These are phyloP conservation scores for Choristoneura rosaceana DNA, from an alignment of 2,888 invertebrate genomes.

Conservation along the genomic window DNA sequence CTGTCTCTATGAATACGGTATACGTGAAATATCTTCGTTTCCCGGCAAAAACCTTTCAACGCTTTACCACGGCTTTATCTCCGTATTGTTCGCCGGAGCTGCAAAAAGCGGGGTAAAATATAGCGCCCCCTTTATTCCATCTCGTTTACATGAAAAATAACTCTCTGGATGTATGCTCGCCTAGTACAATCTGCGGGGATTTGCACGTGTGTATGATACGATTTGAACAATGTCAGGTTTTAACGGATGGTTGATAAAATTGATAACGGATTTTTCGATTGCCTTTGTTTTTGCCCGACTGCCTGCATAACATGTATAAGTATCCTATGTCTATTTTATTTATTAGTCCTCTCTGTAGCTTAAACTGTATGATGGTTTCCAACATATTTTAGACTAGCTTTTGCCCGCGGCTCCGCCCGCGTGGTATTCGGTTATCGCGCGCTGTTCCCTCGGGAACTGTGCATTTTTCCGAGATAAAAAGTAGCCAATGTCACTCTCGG, in stretches of 20 bases:
- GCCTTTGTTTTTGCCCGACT: not conserved
- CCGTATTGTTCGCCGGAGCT: constrained; percentile 21
- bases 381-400: too few species aligned
- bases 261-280: constrained; percentile 2
- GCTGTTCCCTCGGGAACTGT: too few species aligned
- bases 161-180: constrained; percentile 37
- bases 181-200: constrained; percentile 30
- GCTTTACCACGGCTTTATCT: constrained; percentile 29
- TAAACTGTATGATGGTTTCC: too few species aligned
- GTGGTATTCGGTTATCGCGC: too few species aligned
- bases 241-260: not conserved
- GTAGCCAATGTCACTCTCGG: too few species aligned
- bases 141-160: constrained; percentile 43
- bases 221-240: constrained; percentile 4
- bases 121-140: constrained; percentile 33
- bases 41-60: constrained; percentile 34
- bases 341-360: too few species aligned
- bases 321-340: too few species aligned
- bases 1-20: constrained; percentile 8
- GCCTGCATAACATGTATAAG: too few species aligned
- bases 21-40: constrained; percentile 6
- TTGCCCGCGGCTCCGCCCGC: too few species aligned
- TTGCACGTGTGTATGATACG: constrained; percentile 12
- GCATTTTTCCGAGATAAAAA: too few species aligned
- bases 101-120: constrained; percentile 40